phyloP scores from a whole-genome alignment of 2,113 vertebrate genomes.

The Amblyornis subalaris region DNA sequence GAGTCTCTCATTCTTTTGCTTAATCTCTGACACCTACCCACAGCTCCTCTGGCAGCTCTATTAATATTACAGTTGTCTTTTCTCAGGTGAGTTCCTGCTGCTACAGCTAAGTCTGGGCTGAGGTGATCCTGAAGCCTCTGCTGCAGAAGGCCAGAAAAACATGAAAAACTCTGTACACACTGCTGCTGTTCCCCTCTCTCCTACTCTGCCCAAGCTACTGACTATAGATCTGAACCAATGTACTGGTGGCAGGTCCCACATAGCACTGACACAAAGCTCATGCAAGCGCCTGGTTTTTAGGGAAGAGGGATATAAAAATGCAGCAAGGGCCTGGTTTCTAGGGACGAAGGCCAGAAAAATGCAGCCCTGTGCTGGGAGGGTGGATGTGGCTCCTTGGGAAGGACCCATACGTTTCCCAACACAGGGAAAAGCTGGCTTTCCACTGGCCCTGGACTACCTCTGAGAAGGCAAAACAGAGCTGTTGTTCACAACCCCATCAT shows the following conservation, averaged over 20 bases:
- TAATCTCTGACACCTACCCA: neutral
- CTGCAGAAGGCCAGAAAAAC: neutral
- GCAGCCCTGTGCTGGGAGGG: neutral
- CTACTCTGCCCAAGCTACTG: neutral
- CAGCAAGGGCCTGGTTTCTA: neutral
- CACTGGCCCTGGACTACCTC: neutral
- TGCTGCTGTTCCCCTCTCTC: neutral
- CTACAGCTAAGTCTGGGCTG: neutral
- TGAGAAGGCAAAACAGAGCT: neutral
- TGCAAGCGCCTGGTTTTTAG: neutral
- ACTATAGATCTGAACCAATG: neutral
- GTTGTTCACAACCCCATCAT: neutral
- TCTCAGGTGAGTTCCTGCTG: neutral
- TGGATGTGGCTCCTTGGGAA: neutral
- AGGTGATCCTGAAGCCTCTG: neutral
- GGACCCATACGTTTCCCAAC: neutral
- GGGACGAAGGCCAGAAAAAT: neutral
- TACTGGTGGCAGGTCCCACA: neutral
- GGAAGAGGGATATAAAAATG: neutral
- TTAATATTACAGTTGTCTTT: neutral
- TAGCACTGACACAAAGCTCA: neutral
- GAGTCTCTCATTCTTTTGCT: neutral
- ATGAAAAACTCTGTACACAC: neutral
- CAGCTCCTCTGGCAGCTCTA: neutral
- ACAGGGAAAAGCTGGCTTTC: neutral